Base-by-base conservation (phyloP, 92 coral and sea anemone genomes). In the Heliopora coerulea region DNA sequence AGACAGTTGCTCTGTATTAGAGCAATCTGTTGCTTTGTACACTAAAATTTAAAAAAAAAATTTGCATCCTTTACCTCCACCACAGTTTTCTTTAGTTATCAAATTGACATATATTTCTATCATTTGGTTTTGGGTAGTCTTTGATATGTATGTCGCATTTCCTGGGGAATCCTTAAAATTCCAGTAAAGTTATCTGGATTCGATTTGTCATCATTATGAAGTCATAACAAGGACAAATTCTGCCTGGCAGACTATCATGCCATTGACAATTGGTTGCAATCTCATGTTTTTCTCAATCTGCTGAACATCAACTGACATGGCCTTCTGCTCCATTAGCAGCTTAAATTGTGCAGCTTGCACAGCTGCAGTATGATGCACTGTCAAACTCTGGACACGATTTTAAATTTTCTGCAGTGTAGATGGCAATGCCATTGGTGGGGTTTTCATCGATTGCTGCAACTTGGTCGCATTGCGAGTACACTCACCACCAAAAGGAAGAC, bases 401-500 rank as follows among this genome's bases (percentile, higher is more conserved):
- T 29, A 12, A 9, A 78, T 59, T 33, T 67, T 78, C 30, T 54
- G 32, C 14, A 42, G n/a, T 26, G 67, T 34, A 34, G 68, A 21
- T 28, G 75, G 35, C 10, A 18, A 23, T 7, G 74, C 32, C 35
- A 27, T 19, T 30, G 63, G 62, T 28, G 82, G 69, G 39, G 37
- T 46, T 13, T 50, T 48, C 62, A 62, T 46, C 49, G 65, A 66
- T 66, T 75, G 25, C 29, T 78, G 74, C 54, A 78, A 15, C 57
- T 78, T 78, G 20, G 56, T 65, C 10, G 82, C 75, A 39, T 78
- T 54, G 41, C 65, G 75, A 26, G 75, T 65, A 33, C 76, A 65
- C 62, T 78, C 82, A n/a, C 75, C 54, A 25, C 75, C 75, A 78
- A 78, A 78, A 28, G 65, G 82, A 52, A 78, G 65, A 39, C 82